Conservation (phyloP, 2,888 invertebrate genomes). For the Diachrysia chrysitis region DNA sequence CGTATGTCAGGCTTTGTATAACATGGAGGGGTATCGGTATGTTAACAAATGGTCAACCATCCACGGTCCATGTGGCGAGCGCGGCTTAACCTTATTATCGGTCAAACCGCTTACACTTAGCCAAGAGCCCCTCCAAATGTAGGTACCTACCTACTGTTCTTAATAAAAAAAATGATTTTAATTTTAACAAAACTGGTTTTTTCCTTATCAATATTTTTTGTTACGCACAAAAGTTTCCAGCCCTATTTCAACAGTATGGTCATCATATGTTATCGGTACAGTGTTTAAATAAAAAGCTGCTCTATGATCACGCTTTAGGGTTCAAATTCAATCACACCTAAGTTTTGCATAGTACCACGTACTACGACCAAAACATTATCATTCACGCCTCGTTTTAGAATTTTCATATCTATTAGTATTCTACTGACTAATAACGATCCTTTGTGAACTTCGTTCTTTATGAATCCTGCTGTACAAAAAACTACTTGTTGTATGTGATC, state of each 20-base stretch:
- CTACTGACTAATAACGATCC: conserved; percentile 12
- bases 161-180: too few relatives aligned
- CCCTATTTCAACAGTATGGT: neutral
- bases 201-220: too few relatives aligned
- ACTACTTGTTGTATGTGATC: conserved; percentile 30
- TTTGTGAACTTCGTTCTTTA: conserved; percentile 29
- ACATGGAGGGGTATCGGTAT: too few relatives aligned
- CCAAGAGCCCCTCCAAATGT: too few relatives aligned
- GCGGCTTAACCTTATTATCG: too few relatives aligned
- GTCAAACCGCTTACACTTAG: too few relatives aligned
- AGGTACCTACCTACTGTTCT: too few relatives aligned
- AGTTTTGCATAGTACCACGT: conserved; percentile 19
- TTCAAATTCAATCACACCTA: neutral
- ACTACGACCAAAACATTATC: conserved; percentile 31
- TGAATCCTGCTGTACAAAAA: conserved; percentile 44
- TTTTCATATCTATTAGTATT: neutral
- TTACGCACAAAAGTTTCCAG: neutral
- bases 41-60: too few relatives aligned
- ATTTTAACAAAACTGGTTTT: too few relatives aligned
- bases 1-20: too few relatives aligned
- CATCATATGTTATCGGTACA: conserved; percentile 13
- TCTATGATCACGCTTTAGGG: neutral
- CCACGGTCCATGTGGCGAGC: too few relatives aligned
- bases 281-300: neutral
- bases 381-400: neutral